Base-by-base conservation (phyloP, 2,888 invertebrate species). In the Lasioglossum villosulum region DNA sequence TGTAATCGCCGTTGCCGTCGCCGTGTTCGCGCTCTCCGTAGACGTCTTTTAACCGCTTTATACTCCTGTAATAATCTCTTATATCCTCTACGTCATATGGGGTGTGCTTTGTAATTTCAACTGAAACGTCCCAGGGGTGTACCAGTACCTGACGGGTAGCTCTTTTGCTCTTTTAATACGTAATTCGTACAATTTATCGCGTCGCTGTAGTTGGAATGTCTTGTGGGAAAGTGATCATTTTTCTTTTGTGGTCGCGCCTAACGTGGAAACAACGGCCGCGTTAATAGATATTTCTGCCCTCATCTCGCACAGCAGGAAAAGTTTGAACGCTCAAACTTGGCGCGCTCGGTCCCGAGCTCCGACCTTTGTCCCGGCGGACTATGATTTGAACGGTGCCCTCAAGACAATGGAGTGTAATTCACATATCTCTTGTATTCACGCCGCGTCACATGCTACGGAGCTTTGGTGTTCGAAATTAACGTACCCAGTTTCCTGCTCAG, bases 371-470 rank as follows among this genome's bases (percentile, higher is more conserved):
- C 48, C 73, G 12, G 72, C 37, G 34, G 48, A 45, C 71, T 30
- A 56, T 34, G 72, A 86, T 86, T 68, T 80, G 82, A 86, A 75
- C 77, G 75, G 77, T 74, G 78, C 80, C 75, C 86, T 74, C 86
- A 80, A 82, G 86, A 87, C 86, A 87, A 87, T 87, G 83, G 83
- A 76, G 86, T 75, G 86, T 86, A 83, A 83, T 87, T 86, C 86
- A 83, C 86, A 87, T 86, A 87, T 86, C 87, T 87, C 87, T 83
- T 78, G 86, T 80, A 87, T 86, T 86, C 86, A 86, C 83, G 83
- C 71, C 75, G 68, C 76, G 86, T 86, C 83, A 83, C 79, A 75
- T 75, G 82, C 86, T 77, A 73, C 63, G 80, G 86, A 76, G 85
- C 86, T 82, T 78, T 80, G 75, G 59, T 71, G 73, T 83, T 79